These are phyloP conservation scores for Megalops atlanticus DNA, from an alignment of 2,113 vertebrate genomes.

Conservation along the genomic window DNA sequence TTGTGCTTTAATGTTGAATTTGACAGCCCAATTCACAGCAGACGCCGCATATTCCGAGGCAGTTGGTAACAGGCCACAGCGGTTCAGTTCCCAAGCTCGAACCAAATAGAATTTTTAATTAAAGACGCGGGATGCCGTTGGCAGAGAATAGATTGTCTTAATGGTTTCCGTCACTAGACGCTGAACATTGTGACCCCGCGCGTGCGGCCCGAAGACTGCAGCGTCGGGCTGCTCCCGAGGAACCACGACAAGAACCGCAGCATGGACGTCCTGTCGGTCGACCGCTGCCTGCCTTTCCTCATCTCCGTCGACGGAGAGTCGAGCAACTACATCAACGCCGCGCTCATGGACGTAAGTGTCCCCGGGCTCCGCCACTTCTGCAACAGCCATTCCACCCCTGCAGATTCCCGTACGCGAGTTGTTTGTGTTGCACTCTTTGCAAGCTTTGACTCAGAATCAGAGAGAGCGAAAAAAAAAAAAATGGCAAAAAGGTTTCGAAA, in stretches of 20 bases:
- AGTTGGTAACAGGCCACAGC: neutral
- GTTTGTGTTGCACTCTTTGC: neutral
- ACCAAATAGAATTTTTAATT: neutral
- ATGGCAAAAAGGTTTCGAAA: too few relatives aligned
- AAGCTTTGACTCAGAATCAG: too few relatives aligned
- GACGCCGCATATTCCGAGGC: neutral
- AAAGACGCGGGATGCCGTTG: neutral
- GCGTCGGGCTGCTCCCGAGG: slow-evolving; percentile 89
- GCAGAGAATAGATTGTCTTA: neutral
- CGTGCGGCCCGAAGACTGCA: slow-evolving; percentile 93
- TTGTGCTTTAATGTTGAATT: neutral
- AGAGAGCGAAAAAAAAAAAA: too few relatives aligned
- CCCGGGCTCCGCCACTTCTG: neutral
- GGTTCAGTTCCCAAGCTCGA: too few relatives aligned
- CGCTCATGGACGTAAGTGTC: slow-evolving; percentile 92
- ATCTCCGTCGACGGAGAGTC: slow-evolving; percentile 95
- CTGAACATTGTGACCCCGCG: slow-evolving; percentile 96
- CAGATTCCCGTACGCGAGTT: too few relatives aligned
- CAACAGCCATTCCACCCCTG: too few relatives aligned
- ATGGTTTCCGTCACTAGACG: slow-evolving; percentile 70
- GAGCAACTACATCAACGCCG: slow-evolving; percentile 96
- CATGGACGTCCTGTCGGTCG: slow-evolving; percentile 90
- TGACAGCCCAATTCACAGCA: neutral
- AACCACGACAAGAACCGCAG: slow-evolving; percentile 97
- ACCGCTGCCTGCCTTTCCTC: slow-evolving; percentile 95